Conservation (phyloP, 2,888 invertebrate genomes). For the Trichacis sp. region DNA sequence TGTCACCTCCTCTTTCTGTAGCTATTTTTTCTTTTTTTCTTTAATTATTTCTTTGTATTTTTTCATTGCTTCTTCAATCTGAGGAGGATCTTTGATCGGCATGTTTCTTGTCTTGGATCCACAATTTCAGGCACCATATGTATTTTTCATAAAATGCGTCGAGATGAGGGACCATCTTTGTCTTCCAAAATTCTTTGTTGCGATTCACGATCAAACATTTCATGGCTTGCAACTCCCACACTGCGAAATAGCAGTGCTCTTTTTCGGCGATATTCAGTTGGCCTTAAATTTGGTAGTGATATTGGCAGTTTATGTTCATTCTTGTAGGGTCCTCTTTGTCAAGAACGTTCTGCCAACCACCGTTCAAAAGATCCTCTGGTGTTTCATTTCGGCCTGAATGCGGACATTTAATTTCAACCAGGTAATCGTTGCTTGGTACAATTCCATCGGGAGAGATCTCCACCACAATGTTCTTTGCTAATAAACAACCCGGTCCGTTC, state of each 20-base stretch:
- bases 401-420: no score
- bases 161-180: conserved; percentile 5
- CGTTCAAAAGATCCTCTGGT: no score
- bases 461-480: background rate
- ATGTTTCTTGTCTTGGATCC: conserved; percentile 12
- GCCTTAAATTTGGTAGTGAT: conserved; percentile 34
- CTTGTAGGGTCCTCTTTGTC: background rate
- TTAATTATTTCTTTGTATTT: background rate
- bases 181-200: conserved; percentile 14
- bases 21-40: background rate
- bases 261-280: conserved; percentile 20
- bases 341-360: no score
- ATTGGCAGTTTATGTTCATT: conserved; percentile 17
- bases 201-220: background rate
- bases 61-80: background rate
- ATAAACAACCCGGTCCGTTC: background rate
- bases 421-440: no score
- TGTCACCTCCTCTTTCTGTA: no score
- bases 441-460: background rate
- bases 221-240: conserved; percentile 3
- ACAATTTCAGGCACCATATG: conserved; percentile 15
- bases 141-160: background rate
- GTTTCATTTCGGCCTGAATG: no score
- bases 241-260: conserved; percentile 7
- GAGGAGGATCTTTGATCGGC: conserved; percentile 11